phyloP scores from a whole-genome alignment of 1,140 invertebrate genomes.

The Drosophila rufa region DNA sequence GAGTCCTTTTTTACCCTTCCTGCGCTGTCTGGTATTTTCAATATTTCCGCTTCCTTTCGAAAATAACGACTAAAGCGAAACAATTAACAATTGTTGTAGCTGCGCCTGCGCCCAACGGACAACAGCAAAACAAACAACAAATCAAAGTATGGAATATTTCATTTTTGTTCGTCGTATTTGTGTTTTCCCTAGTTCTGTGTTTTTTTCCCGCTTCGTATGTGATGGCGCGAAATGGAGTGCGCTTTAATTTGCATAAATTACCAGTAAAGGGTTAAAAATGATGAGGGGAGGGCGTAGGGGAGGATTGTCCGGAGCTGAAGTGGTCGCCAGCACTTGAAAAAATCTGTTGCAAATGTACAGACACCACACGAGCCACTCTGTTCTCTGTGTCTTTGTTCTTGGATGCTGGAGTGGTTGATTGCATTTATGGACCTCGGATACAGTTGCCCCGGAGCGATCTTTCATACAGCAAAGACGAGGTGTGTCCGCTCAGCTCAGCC shows the following conservation, averaged over 20 bases:
- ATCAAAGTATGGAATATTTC: slow-evolving; percentile 44
- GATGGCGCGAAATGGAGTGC: slow-evolving; percentile 80
- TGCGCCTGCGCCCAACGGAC: slow-evolving; percentile 69
- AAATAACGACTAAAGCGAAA: slow-evolving; percentile 61
- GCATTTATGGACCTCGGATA: slow-evolving; percentile 64
- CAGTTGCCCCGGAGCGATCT: slow-evolving; percentile 56
- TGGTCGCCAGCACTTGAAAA: slow-evolving; percentile 67
- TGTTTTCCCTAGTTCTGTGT: slow-evolving; percentile 18
- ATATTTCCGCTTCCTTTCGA: slow-evolving; percentile 51
- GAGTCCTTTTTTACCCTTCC: slow-evolving; percentile 29
- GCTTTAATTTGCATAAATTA: slow-evolving; percentile 83
- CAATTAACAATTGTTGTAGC: slow-evolving; percentile 80
- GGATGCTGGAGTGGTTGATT: slow-evolving; percentile 72
- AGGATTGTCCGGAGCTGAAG: slow-evolving; percentile 61
- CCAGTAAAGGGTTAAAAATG: slow-evolving; percentile 56
- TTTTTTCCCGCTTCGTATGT: slow-evolving; percentile 25
- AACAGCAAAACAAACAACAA: slow-evolving; percentile 80
- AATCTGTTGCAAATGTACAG: slow-evolving; percentile 74
- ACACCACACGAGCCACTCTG: slow-evolving; percentile 60
- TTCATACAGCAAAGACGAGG: slow-evolving; percentile 36
- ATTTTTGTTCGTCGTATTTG: slow-evolving; percentile 36
- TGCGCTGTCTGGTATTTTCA: slow-evolving; percentile 15
- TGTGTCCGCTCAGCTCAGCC: slow-evolving; percentile 78
- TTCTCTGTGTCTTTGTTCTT: slow-evolving; percentile 43
- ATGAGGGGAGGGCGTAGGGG: slow-evolving; percentile 25